A percentile compares a stretch with the other conserved stretches of the same genome.
Evolutionary conservation across 2,888 invertebrate genomes (phyloP).

Genomic region (Tortricodes alternella): DNA sequence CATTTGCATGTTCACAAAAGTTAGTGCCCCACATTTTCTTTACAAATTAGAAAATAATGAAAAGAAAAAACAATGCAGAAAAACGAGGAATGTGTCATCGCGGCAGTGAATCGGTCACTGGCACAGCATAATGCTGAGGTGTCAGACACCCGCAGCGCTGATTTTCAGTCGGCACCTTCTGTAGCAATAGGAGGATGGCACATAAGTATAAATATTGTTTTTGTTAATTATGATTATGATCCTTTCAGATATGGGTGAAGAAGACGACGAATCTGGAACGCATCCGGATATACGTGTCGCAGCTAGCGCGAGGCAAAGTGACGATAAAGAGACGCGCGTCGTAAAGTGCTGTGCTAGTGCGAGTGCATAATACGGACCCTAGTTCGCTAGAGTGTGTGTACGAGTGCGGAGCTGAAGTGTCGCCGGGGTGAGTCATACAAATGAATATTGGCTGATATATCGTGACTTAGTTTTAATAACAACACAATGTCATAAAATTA

Average conservation of each 20-base stretch:
- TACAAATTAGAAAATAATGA: too few relatives aligned
- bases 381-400: slow-evolving; percentile 7
- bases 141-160: too few relatives aligned
- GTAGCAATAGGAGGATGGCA: too few relatives aligned
- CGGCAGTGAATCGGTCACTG: too few relatives aligned
- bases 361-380: slow-evolving; percentile 16
- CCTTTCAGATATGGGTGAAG: slow-evolving; percentile 93
- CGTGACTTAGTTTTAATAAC: neutral
- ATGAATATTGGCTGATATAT: neutral
- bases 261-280: slow-evolving; percentile 86
- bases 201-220: too few relatives aligned
- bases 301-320: slow-evolving; percentile 93
- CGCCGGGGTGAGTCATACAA: neutral
- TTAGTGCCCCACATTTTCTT: too few relatives aligned
- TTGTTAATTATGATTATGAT: slow-evolving; percentile 36
- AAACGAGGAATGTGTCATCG: too few relatives aligned
- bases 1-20: too few relatives aligned
- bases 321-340: slow-evolving; percentile 93
- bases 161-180: too few relatives aligned
- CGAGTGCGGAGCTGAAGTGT: too few relatives aligned
- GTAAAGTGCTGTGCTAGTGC: slow-evolving; percentile 56
- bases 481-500: neutral
- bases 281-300: slow-evolving; percentile 91
- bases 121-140: too few relatives aligned
- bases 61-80: too few relatives aligned